phyloP scores from a whole-genome alignment of 2,888 invertebrate genomes.

The Euplagia quadripunctaria region DNA sequence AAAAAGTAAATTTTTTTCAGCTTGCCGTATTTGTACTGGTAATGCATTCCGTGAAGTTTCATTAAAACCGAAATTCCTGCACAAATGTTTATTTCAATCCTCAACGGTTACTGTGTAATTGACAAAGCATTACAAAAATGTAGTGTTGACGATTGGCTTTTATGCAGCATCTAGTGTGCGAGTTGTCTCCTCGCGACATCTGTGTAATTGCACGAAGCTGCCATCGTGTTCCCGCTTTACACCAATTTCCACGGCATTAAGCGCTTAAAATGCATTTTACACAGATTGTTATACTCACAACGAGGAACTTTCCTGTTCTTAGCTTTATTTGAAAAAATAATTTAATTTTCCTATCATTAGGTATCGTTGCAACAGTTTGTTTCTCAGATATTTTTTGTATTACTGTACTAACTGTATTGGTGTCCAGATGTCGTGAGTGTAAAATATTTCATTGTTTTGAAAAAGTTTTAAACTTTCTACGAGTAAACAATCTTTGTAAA shows the following conservation, averaged over 20 bases:
- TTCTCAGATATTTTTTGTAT: neutral
- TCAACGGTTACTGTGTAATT: constrained; percentile 12
- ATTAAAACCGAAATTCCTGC: neutral
- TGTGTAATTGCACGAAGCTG: constrained; percentile 78
- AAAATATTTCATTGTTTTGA: constrained; percentile 19
- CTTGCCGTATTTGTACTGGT: too few species aligned
- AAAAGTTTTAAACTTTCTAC: constrained; percentile 26
- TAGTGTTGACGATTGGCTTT: constrained; percentile 30
- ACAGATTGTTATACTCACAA: constrained; percentile 75
- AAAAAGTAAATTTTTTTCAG: too few species aligned
- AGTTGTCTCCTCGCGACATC: constrained; percentile 70
- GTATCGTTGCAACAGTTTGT: neutral
- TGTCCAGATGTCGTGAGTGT: neutral
- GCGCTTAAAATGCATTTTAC: constrained; percentile 81
- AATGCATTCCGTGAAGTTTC: neutral
- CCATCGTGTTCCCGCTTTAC: constrained; percentile 71
- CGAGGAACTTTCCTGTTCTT: constrained; percentile 66
- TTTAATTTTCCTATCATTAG: constrained; percentile 48
- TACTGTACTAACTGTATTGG: neutral
- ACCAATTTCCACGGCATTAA: constrained; percentile 81
- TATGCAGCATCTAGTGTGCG: constrained; percentile 49
- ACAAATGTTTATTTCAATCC: neutral
- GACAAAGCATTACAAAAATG: constrained; percentile 31
- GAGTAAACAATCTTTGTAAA: constrained; percentile 48
- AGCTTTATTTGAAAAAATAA: constrained; percentile 59